These are phyloP conservation scores for Albula goreensis DNA, from an alignment of 2,113 vertebrate genomes.

Conservation along the genomic window DNA sequence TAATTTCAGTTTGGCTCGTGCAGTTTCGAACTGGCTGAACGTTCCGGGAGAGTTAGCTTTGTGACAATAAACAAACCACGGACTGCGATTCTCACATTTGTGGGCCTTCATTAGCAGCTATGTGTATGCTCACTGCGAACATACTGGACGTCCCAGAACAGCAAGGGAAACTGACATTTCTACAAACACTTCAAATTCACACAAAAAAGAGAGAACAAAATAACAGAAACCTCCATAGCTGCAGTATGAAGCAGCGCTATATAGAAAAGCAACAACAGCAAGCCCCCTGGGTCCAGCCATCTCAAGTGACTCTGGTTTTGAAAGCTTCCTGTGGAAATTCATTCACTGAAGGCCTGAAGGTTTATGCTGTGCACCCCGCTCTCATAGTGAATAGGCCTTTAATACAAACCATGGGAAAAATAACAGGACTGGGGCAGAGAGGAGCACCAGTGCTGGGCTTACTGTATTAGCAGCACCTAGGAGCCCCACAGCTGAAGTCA, in stretches of 20 bases:
- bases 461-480: not conserved
- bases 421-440: not conserved
- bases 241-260: not conserved
- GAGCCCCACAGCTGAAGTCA: not conserved
- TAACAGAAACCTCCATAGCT: not conserved
- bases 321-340: not conserved
- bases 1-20: not conserved
- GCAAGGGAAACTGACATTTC: not conserved
- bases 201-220: slow-evolving; percentile 43
- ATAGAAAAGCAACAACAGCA: not conserved
- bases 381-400: slow-evolving; percentile 8
- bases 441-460: not conserved
- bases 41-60: not conserved
- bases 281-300: not conserved
- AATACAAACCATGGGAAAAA: not conserved
- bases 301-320: not conserved
- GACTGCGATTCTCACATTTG: not conserved
- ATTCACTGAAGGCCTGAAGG: not conserved
- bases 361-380: not conserved
- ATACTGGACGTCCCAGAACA: not conserved
- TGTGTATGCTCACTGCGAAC: not conserved
- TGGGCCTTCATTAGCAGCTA: not conserved
- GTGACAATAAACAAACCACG: not conserved
- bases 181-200: not conserved
- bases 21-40: not conserved